phyloP scores from a whole-genome alignment of 2,797 vertebrate genomes.

The Anguilla anguilla region DNA sequence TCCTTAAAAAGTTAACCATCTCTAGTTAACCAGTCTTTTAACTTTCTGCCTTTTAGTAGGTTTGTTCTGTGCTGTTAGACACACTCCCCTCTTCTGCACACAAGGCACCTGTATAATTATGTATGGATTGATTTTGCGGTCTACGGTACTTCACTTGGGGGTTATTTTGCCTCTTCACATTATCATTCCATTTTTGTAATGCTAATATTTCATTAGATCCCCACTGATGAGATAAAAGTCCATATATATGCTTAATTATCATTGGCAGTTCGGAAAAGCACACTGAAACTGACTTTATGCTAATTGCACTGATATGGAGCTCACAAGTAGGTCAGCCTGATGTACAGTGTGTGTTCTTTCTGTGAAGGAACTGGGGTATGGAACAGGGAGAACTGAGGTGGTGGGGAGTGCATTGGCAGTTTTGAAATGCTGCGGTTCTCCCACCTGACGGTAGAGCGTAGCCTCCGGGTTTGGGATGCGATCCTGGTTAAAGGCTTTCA shows the following conservation, averaged over 20 bases:
- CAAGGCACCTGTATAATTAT: background rate
- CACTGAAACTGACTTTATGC: conserved; percentile 50
- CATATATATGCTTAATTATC: conserved; percentile 58
- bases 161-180: conserved; percentile 24
- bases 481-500: background rate
- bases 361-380: conserved; percentile 42
- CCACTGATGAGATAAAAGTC: conserved; percentile 51
- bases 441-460: background rate
- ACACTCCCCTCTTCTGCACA: background rate
- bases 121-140: background rate
- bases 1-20: background rate
- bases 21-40: background rate
- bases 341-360: conserved; percentile 37
- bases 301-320: conserved; percentile 59
- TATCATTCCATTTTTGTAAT: conserved; percentile 31
- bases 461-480: background rate
- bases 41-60: background rate
- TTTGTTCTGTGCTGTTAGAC: background rate
- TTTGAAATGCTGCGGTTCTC: background rate
- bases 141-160: background rate
- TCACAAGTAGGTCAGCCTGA: conserved; percentile 61
- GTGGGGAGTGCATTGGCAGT: background rate
- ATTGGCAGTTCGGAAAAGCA: conserved; percentile 54
- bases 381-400: conserved; percentile 21
- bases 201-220: conserved; percentile 49